Evolutionary conservation across 2,113 vertebrate genomes (phyloP).

Genomic region (Peromyscus californicus): DNA sequence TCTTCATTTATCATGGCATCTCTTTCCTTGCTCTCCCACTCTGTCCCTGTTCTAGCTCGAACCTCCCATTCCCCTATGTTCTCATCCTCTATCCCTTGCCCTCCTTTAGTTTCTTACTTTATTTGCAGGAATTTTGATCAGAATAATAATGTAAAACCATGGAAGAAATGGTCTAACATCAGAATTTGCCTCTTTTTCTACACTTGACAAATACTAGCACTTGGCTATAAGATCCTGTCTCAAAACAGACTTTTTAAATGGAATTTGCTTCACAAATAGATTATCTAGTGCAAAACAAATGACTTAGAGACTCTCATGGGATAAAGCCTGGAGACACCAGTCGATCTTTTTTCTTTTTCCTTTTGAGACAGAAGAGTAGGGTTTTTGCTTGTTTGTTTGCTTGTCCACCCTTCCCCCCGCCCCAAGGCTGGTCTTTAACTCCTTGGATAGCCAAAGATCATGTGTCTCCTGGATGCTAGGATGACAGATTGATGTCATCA

Average conservation of each 20-base stretch:
- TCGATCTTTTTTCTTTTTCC: neutral
- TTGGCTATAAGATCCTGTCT: neutral
- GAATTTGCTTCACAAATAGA: neutral
- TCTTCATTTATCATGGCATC: too few species aligned
- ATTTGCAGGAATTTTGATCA: neutral
- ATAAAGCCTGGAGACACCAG: neutral
- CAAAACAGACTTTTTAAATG: neutral
- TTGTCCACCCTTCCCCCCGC: neutral
- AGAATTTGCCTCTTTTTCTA: conserved; percentile 14
- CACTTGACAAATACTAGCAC: neutral
- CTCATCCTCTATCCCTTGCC: too few species aligned
- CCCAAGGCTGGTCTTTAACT: neutral
- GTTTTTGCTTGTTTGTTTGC: too few species aligned
- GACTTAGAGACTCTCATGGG: neutral
- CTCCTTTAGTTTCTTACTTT: neutral
- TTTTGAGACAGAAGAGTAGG: neutral
- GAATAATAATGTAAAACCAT: neutral
- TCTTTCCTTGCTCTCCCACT: too few species aligned
- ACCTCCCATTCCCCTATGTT: too few species aligned
- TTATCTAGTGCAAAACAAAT: neutral
- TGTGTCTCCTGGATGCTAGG: neutral
- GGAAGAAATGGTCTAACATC: neutral
- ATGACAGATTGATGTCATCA: neutral
- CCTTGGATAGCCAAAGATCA: neutral
- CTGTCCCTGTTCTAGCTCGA: too few species aligned